phyloP scores from a whole-genome alignment of 2,888 invertebrate genomes.

The Cordilura impudica region DNA sequence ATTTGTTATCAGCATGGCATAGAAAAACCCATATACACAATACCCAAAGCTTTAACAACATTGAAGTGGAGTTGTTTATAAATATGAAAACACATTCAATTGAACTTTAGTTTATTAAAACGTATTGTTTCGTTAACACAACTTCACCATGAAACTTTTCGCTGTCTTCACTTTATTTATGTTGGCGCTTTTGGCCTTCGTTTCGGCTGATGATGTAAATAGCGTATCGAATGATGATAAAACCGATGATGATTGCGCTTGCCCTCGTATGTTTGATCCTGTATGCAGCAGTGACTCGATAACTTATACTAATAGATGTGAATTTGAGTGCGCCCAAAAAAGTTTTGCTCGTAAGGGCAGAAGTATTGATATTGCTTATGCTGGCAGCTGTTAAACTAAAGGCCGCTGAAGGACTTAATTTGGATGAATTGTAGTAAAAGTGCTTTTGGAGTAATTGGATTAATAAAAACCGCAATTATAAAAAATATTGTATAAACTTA shows the following conservation, averaged over 20 bases:
- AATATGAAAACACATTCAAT: slow-evolving; percentile 9
- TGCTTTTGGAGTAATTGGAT: neutral
- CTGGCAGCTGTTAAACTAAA: slow-evolving; percentile 63
- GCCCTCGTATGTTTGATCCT: slow-evolving; percentile 64
- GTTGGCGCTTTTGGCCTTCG: slow-evolving; percentile 59
- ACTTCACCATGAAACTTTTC: slow-evolving; percentile 52
- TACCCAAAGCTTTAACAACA: slow-evolving; percentile 18
- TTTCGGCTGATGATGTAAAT: slow-evolving; percentile 29
- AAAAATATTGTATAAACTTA: too few relatives aligned
- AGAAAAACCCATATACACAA: slow-evolving; percentile 6
- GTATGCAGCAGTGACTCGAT: slow-evolving; percentile 66
- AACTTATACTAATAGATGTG: slow-evolving; percentile 70
- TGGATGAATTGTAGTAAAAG: neutral
- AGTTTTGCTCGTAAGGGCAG: slow-evolving; percentile 57
- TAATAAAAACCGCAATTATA: too few relatives aligned
- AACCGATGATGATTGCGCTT: slow-evolving; percentile 55
- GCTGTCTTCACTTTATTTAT: slow-evolving; percentile 64
- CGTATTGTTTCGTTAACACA: slow-evolving; percentile 27
- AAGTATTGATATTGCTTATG: slow-evolving; percentile 49
- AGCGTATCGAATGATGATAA: slow-evolving; percentile 2
- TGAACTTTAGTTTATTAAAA: slow-evolving; percentile 34
- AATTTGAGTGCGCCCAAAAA: slow-evolving; percentile 66
- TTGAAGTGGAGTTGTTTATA: slow-evolving; percentile 13
- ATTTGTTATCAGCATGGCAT: neutral
- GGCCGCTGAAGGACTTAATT: neutral